phyloP scores from a whole-genome alignment of 2,113 vertebrate species.

The Saguinus midas region DNA sequence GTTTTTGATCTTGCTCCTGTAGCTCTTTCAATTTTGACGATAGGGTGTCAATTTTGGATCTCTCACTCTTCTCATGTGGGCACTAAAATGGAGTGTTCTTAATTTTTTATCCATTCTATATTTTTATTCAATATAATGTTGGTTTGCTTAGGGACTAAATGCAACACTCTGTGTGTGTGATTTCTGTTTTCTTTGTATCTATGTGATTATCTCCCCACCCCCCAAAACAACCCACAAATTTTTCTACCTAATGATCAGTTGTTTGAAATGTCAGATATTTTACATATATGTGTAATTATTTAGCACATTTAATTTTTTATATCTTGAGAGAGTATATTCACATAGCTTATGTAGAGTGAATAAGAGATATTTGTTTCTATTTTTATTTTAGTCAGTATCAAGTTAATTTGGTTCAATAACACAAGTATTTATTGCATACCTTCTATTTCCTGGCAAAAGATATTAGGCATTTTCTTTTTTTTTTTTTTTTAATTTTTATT shows the following conservation, averaged over 20 bases:
- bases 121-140: background rate
- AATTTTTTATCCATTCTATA: constrained; percentile 66
- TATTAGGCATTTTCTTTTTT: too few species aligned
- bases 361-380: background rate
- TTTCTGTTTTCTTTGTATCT: constrained; percentile 4
- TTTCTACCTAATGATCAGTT: background rate
- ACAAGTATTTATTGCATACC: background rate
- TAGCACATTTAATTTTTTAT: constrained; percentile 28
- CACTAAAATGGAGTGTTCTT: constrained; percentile 71
- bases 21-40: too few species aligned
- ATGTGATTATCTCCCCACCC: background rate
- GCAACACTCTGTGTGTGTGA: background rate
- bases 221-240: background rate
- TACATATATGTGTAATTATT: background rate
- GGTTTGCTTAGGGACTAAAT: constrained; percentile 4
- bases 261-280: background rate
- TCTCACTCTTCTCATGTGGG: too few species aligned
- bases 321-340: background rate
- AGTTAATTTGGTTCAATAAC: constrained; percentile 27
- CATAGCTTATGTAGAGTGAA: background rate
- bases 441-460: background rate
- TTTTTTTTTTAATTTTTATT: too few species aligned
- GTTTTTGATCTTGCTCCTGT: too few species aligned
- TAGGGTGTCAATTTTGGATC: too few species aligned
- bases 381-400: constrained; percentile 6